phyloP scores from a whole-genome alignment of 2,797 vertebrate species.

The Amphiprion clarkii region DNA sequence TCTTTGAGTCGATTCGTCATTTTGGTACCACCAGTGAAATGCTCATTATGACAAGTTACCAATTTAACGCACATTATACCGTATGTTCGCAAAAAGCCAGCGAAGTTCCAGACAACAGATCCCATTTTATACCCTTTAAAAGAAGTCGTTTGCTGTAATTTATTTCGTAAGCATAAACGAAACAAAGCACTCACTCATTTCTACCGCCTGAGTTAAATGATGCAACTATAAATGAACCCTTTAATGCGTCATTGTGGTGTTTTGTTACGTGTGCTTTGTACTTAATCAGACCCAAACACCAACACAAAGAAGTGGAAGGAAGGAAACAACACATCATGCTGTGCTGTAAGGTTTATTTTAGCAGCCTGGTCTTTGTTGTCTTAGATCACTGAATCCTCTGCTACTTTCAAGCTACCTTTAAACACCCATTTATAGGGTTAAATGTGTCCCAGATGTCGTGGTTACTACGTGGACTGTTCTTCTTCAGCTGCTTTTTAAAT shows the following conservation, averaged over 20 bases:
- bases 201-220: conserved; percentile 3
- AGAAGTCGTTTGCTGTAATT: no score
- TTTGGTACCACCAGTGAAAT: not conserved
- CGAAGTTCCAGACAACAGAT: no score
- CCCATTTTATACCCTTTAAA: no score
- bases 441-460: conserved; percentile 12
- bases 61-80: not conserved
- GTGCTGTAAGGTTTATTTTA: conserved; percentile 32
- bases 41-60: not conserved
- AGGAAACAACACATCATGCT: conserved; percentile 7
- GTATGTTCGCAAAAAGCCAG: not conserved
- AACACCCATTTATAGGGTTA: not conserved
- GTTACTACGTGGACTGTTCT: not conserved
- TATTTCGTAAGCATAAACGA: no score
- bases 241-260: not conserved
- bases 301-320: not conserved
- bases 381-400: not conserved
- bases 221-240: conserved; percentile 7
- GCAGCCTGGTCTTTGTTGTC: conserved; percentile 5
- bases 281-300: conserved; percentile 25
- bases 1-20: not conserved
- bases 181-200: not conserved
- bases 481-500: no score
- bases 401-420: conserved; percentile 2
- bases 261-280: conserved; percentile 1